Conservation (phyloP, 2,113 vertebrate genomes). For the Carassius gibelio region DNA sequence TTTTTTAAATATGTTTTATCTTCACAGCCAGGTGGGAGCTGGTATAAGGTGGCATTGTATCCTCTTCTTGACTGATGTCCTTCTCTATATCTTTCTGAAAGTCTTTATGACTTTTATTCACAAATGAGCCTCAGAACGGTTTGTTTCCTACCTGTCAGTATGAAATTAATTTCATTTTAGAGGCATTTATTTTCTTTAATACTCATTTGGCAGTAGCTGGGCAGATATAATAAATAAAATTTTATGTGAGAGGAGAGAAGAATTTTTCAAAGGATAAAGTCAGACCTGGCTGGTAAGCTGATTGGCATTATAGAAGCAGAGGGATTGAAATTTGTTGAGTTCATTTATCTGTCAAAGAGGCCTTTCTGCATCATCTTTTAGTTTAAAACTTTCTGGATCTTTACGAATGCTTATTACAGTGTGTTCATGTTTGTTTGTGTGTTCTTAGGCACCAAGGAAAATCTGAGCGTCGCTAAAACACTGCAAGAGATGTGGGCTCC, state of each 20-base stretch:
- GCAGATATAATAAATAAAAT: not conserved
- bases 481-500: constrained; percentile 79
- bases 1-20: not conserved
- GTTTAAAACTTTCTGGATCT: constrained; percentile 55
- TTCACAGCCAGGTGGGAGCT: not conserved
- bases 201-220: not conserved
- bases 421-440: constrained; percentile 19
- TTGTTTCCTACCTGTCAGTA: not conserved
- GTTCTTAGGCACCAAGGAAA: constrained; percentile 79
- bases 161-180: constrained; percentile 13
- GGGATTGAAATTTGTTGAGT: constrained; percentile 13
- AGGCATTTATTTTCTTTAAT: not conserved
- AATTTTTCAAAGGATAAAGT: constrained; percentile 1
- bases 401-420: constrained; percentile 37
- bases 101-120: not conserved
- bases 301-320: constrained; percentile 9
- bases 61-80: not conserved
- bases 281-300: not conserved
- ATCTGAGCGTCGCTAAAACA: constrained; percentile 71
- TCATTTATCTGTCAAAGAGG: constrained; percentile 40
- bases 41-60: not conserved
- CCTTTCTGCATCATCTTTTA: constrained; percentile 26
- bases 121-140: not conserved
- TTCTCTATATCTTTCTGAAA: not conserved
- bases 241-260: not conserved